A percentile compares a stretch with the other conserved stretches of the same genome.
These are phyloP conservation scores for Panorpa germanica DNA, from an alignment of 2,888 invertebrate genomes.

Conservation along the genomic window DNA sequence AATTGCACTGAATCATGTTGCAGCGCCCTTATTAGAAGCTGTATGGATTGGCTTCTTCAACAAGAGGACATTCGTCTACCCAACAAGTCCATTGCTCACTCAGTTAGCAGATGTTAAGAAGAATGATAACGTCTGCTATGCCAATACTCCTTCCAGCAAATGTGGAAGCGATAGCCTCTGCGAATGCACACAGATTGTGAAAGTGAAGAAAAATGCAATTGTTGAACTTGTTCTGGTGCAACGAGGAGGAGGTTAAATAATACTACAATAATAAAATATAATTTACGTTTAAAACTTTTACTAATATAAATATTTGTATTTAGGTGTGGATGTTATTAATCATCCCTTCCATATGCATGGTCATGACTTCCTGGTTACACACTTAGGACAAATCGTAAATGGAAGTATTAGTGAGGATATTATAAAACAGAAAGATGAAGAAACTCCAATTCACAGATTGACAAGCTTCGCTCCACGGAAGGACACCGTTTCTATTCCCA, in stretches of 20 bases:
- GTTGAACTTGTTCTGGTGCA: slow-evolving; percentile 24
- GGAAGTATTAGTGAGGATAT: slow-evolving; percentile 35
- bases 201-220: slow-evolving; percentile 15
- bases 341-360: slow-evolving; percentile 23
- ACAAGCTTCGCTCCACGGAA: slow-evolving; percentile 19
- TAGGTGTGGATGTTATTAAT: slow-evolving; percentile 17
- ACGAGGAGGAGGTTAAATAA: slow-evolving; percentile 18
- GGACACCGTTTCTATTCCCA: slow-evolving; percentile 26
- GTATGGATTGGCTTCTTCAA: slow-evolving; percentile 33
- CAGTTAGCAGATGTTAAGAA: slow-evolving; percentile 27
- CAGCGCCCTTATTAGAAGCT: slow-evolving; percentile 13
- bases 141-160: slow-evolving; percentile 17
- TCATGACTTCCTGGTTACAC: slow-evolving; percentile 20
- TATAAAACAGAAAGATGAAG: slow-evolving; percentile 36
- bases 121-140: slow-evolving; percentile 20
- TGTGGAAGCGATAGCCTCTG: slow-evolving; percentile 46
- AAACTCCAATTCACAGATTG: slow-evolving; percentile 26
- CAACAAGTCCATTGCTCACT: slow-evolving; percentile 58
- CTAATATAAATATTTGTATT: neutral
- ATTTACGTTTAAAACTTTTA: too few species aligned
- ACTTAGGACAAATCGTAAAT: slow-evolving; percentile 15
- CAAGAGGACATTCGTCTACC: slow-evolving; percentile 56
- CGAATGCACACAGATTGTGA: slow-evolving; percentile 24
- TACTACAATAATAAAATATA: too few species aligned
- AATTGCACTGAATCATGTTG: neutral